A percentile compares a stretch with the other conserved stretches of the same genome.
These are phyloP conservation scores for Neodontobutis hainanensis DNA, from an alignment of 2,113 vertebrate species.

Conservation along the genomic window DNA sequence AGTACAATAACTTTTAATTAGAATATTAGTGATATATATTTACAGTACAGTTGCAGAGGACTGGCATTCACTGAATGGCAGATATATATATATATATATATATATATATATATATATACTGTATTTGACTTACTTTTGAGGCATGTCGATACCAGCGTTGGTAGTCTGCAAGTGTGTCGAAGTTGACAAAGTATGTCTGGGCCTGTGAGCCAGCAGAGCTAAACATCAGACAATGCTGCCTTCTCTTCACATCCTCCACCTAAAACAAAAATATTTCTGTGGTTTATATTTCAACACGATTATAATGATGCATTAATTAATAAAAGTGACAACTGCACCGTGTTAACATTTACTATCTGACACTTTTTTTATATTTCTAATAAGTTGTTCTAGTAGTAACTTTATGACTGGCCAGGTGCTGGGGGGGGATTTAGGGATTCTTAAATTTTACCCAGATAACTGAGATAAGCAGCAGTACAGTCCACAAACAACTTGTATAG, in stretches of 20 bases:
- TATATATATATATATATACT: constrained; percentile 19
- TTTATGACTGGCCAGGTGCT: too few relatives aligned
- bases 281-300: too few relatives aligned
- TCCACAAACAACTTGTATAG: background rate
- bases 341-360: too few relatives aligned
- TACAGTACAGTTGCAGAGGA: constrained; percentile 14
- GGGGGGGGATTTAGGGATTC: too few relatives aligned
- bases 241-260: constrained; percentile 92
- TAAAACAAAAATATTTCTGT: constrained; percentile 28
- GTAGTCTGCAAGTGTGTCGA: constrained; percentile 87
- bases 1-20: constrained; percentile 52
- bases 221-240: constrained; percentile 90
- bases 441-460: too few relatives aligned
- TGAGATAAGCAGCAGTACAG: background rate
- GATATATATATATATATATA: constrained; percentile 18
- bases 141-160: constrained; percentile 95
- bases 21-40: constrained; percentile 59
- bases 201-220: constrained; percentile 91
- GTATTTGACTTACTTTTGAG: constrained; percentile 83
- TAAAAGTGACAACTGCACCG: too few relatives aligned
- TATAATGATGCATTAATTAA: too few relatives aligned
- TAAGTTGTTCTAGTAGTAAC: too few relatives aligned
- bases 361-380: too few relatives aligned
- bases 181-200: constrained; percentile 92
- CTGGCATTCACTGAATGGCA: constrained; percentile 29